A percentile compares a stretch with the other conserved stretches of the same genome.
phyloP scores from a whole-genome alignment of 2,113 vertebrate genomes.

The Hippocampus guttulatus region DNA sequence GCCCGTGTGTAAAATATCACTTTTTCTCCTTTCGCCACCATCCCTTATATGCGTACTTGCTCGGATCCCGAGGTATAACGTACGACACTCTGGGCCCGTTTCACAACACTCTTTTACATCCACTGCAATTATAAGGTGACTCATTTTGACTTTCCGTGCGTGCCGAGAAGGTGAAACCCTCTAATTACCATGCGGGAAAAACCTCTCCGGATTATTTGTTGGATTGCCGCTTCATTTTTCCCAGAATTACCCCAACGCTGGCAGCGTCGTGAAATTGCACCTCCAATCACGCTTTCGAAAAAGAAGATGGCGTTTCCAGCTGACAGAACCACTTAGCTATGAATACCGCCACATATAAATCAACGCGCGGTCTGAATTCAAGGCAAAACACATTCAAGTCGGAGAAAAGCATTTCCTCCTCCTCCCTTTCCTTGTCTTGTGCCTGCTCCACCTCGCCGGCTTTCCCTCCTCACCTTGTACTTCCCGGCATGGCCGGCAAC shows the following conservation, averaged over 20 bases:
- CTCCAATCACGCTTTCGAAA: slow-evolving; percentile 32
- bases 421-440: slow-evolving; percentile 52
- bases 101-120: slow-evolving; percentile 19
- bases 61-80: slow-evolving; percentile 23
- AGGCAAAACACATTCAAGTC: neutral
- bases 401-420: slow-evolving; percentile 31
- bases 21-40: slow-evolving; percentile 15
- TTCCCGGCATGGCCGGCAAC: slow-evolving; percentile 39
- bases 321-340: slow-evolving; percentile 6
- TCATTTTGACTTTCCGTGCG: slow-evolving; percentile 20
- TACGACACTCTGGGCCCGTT: neutral
- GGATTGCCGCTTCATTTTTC: slow-evolving; percentile 33
- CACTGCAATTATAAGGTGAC: slow-evolving; percentile 16
- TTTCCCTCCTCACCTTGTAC: slow-evolving; percentile 38
- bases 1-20: slow-evolving; percentile 45
- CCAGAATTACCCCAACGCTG: slow-evolving; percentile 27
- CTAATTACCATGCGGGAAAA: slow-evolving; percentile 16
- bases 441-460: slow-evolving; percentile 40
- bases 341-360: slow-evolving; percentile 26
- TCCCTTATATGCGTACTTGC: slow-evolving; percentile 17
- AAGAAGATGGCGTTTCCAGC: slow-evolving; percentile 20
- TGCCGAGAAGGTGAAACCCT: slow-evolving; percentile 20
- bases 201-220: slow-evolving; percentile 36
- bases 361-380: slow-evolving; percentile 2
- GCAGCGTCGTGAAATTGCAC: slow-evolving; percentile 32